phyloP scores from a whole-genome alignment of 2,797 vertebrate species.

The Kryptolebias ocellatus region DNA sequence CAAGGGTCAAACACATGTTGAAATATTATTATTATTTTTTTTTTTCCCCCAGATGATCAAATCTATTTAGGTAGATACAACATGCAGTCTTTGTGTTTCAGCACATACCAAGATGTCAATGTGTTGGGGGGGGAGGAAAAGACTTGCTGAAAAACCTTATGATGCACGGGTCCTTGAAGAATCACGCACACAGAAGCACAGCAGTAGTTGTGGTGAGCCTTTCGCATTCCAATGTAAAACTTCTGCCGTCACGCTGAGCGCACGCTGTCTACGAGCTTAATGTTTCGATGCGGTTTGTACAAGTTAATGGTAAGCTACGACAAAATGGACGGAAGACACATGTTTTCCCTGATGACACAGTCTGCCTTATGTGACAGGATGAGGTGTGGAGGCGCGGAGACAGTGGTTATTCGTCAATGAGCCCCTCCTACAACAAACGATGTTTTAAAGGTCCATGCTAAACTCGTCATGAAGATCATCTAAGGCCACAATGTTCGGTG shows the following conservation, averaged over 20 bases:
- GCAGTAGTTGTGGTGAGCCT: constrained; percentile 24
- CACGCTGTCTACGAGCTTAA: constrained; percentile 14
- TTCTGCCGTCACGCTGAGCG: not conserved
- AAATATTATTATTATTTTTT: constrained; percentile 26
- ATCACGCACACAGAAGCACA: constrained; percentile 9
- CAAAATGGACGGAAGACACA: constrained; percentile 71
- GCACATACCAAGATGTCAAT: constrained; percentile 26
- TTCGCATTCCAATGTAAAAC: constrained; percentile 25
- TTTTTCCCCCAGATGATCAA: constrained; percentile 9
- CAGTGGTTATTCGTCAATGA: constrained; percentile 65
- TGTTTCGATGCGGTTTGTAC: constrained; percentile 30
- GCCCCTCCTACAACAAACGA: constrained; percentile 48
- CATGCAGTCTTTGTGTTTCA: constrained; percentile 38
- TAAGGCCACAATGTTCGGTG: constrained; percentile 83
- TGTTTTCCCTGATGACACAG: constrained; percentile 75
- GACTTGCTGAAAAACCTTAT: constrained; percentile 25
- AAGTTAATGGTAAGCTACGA: constrained; percentile 42
- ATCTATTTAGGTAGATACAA: constrained; percentile 49
- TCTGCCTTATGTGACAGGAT: constrained; percentile 65
- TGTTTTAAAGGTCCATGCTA: constrained; percentile 70
- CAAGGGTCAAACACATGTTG: constrained; percentile 35
- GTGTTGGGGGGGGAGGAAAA: constrained; percentile 17
- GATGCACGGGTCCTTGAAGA: constrained; percentile 32
- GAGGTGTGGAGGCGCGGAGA: constrained; percentile 62
- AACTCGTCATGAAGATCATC: constrained; percentile 74